Percentiles rank a stretch among this genome's conserved stretches.
Evolutionary conservation across 2,888 invertebrate species (phyloP).

Genomic region (Nomada fucata): DNA sequence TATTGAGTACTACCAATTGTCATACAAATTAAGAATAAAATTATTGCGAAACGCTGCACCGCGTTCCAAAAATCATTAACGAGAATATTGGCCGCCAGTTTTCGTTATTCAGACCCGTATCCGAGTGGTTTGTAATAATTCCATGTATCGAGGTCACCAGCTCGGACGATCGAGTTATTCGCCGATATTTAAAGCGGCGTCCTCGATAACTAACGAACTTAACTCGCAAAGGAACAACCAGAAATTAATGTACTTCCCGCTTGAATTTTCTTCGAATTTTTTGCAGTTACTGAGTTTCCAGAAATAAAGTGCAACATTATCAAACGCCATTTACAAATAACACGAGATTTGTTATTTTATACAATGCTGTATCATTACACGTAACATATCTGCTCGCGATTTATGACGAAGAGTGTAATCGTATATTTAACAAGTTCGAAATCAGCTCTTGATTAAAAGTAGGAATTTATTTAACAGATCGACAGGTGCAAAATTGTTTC

Average conservation of each 20-base stretch:
- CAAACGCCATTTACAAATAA: neutral
- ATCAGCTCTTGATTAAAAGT: too few species aligned
- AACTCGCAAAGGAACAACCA: neutral
- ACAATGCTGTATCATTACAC: too few species aligned
- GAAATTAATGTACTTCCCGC: neutral
- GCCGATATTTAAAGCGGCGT: conserved; percentile 39
- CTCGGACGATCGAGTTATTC: conserved; percentile 23
- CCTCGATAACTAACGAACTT: conserved; percentile 25
- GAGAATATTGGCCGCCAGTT: neutral
- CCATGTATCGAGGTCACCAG: conserved; percentile 35
- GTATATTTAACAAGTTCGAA: too few species aligned
- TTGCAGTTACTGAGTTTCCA: neutral
- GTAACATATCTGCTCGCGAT: too few species aligned
- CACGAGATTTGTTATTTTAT: neutral
- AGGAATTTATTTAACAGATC: too few species aligned
- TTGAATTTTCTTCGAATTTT: neutral
- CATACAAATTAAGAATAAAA: too few species aligned
- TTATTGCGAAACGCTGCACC: too few species aligned
- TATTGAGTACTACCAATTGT: too few species aligned
- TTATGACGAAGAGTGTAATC: too few species aligned
- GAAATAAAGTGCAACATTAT: too few species aligned
- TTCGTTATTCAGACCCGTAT: neutral
- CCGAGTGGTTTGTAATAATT: conserved; percentile 26
- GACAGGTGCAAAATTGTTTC: too few species aligned
- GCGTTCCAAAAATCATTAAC: neutral